These are phyloP conservation scores for Encarsia formosa DNA, from an alignment of 2,888 invertebrate genomes.

Conservation along the genomic window DNA sequence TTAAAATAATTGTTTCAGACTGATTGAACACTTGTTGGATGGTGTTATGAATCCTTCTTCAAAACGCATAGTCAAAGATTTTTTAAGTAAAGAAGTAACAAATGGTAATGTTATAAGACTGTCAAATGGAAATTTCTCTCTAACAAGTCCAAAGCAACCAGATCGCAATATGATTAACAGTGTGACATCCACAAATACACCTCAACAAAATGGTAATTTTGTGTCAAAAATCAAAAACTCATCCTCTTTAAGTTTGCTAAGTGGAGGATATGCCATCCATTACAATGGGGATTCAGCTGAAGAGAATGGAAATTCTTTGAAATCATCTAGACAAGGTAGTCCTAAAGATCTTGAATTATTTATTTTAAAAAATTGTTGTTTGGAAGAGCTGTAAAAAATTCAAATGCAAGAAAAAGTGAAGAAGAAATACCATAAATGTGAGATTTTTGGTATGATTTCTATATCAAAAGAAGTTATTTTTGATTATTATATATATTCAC, in stretches of 20 bases:
- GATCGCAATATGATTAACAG: slow-evolving; percentile 31
- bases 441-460: too few species aligned
- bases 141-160: slow-evolving; percentile 55
- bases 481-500: too few species aligned
- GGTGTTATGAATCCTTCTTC: slow-evolving; percentile 60
- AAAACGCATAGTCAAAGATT: slow-evolving; percentile 60
- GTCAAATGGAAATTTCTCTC: slow-evolving; percentile 65
- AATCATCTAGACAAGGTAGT: slow-evolving; percentile 42
- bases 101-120: slow-evolving; percentile 65
- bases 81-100: slow-evolving; percentile 65
- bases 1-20: slow-evolving; percentile 47
- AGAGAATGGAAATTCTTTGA: slow-evolving; percentile 36
- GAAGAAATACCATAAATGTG: slow-evolving; percentile 42
- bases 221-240: too few species aligned
- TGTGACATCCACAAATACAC: slow-evolving; percentile 24
- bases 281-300: too few species aligned
- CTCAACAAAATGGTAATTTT: slow-evolving; percentile 28
- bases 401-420: too few species aligned
- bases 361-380: too few species aligned
- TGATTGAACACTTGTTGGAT: slow-evolving; percentile 60
- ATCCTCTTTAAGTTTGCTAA: too few species aligned
- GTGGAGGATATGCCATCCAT: too few species aligned
- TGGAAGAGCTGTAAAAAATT: too few species aligned
- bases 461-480: too few species aligned
- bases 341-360: too few species aligned